Evolutionary conservation across 2,797 vertebrate species (phyloP).

Genomic region (Pachyuromys duprasi): DNA sequence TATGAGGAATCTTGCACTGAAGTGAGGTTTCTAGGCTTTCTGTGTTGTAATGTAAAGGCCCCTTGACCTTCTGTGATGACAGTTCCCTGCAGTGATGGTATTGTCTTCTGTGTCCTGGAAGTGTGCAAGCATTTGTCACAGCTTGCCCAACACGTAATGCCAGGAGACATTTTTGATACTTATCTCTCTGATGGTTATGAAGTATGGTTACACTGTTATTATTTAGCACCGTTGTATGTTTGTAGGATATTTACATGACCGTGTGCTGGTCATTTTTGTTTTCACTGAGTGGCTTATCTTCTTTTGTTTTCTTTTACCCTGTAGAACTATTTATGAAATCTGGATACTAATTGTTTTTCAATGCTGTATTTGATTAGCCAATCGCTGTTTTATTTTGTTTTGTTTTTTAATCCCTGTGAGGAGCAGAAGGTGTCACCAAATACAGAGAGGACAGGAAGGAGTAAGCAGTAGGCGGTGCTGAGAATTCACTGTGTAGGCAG

Average conservation of each 20-base stretch:
- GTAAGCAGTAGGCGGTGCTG: too few species aligned
- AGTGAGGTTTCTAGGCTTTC: background rate
- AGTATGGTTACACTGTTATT: background rate
- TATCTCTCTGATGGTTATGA: background rate
- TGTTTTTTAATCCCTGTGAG: background rate
- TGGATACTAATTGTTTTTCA: background rate
- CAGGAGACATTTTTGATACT: background rate
- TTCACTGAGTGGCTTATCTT: background rate
- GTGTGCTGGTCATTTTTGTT: background rate
- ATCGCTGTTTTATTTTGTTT: background rate
- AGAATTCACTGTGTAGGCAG: background rate
- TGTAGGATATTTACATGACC: background rate
- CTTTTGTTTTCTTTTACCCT: background rate
- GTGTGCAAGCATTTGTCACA: accelerated
- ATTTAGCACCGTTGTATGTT: background rate
- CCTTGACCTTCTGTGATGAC: background rate
- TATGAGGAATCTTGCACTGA: background rate
- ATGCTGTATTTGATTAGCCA: background rate
- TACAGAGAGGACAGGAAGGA: background rate
- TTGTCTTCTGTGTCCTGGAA: background rate
- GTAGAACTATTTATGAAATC: background rate
- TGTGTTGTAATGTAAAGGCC: too few species aligned
- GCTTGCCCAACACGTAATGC: background rate
- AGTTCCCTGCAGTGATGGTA: background rate
- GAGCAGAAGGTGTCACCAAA: background rate